Percentiles rank a stretch among this genome's conserved stretches.
phyloP scores from a whole-genome alignment of 2,797 vertebrate genomes.

The Ispidina lecontei region DNA sequence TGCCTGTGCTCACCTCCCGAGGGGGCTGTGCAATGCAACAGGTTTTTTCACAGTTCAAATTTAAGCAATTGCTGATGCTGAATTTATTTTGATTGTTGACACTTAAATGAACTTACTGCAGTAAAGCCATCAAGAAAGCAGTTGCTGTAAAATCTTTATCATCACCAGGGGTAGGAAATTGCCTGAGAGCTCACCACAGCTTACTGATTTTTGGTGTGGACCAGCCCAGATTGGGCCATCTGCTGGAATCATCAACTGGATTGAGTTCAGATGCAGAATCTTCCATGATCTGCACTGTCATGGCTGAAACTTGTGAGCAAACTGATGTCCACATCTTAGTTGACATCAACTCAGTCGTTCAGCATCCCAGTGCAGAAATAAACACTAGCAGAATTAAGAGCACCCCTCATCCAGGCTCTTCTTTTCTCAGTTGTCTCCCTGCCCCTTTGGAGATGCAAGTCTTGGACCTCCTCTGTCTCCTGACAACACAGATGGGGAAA shows the following conservation, averaged over 20 bases:
- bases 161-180: background rate
- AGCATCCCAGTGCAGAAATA: background rate
- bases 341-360: background rate
- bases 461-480: background rate
- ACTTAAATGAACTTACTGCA: background rate
- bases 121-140: background rate
- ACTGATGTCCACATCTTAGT: background rate
- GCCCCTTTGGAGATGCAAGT: background rate
- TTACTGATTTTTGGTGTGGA: background rate
- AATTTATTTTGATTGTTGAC: background rate
- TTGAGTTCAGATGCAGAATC: background rate
- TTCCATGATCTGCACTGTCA: background rate
- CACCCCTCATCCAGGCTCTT: background rate
- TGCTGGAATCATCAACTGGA: background rate
- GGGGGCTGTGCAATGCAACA: background rate
- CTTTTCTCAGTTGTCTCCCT: background rate
- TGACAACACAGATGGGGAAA: background rate
- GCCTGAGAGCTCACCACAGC: background rate
- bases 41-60: background rate
- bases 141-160: background rate
- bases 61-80: background rate
- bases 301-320: background rate
- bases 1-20: rapidly evolving
- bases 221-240: background rate
- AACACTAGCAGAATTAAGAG: background rate